These are phyloP conservation scores for Malurus cyaneus DNA, from an alignment of 2,113 vertebrate species.

Conservation along the genomic window DNA sequence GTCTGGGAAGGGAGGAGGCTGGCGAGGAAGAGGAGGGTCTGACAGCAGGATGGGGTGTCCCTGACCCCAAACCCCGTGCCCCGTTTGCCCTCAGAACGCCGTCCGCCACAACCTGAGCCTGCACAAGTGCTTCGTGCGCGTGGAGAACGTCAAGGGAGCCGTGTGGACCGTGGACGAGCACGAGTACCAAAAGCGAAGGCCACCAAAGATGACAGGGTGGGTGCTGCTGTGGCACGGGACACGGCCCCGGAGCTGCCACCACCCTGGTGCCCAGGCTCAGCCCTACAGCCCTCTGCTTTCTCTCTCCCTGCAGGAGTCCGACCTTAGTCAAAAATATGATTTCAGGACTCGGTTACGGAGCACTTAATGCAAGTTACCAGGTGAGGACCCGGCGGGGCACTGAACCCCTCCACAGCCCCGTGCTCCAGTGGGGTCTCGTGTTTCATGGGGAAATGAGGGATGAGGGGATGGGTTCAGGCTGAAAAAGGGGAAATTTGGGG, in stretches of 20 bases:
- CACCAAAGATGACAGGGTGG: conserved; percentile 99
- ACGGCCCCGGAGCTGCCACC: background rate
- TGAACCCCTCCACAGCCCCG: accelerated
- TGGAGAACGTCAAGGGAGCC: conserved; percentile 98
- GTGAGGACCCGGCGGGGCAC: conserved; percentile 63
- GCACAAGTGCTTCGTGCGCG: conserved; percentile 99
- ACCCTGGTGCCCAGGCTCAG: accelerated
- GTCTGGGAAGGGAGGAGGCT: background rate
- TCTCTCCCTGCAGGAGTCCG: conserved; percentile 83
- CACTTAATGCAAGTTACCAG: conserved; percentile 98
- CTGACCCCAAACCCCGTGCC: background rate
- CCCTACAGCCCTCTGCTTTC: background rate
- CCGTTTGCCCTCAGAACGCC: conserved; percentile 81
- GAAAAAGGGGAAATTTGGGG: background rate
- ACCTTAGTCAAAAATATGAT: conserved; percentile 99
- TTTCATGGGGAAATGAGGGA: background rate
- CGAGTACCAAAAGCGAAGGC: conserved; percentile 99
- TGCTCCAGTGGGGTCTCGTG: accelerated
- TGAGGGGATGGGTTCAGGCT: background rate
- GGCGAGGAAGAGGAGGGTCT: background rate
- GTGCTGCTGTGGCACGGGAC: background rate
- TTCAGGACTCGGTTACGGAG: conserved; percentile 95
- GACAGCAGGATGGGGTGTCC: accelerated
- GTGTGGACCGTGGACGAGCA: conserved; percentile 99
- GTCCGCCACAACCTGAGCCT: conserved; percentile 99